Percentiles rank a stretch among this genome's conserved stretches.
phyloP scores from a whole-genome alignment of 2,797 vertebrate species.

The Calcarius lapponicus region DNA sequence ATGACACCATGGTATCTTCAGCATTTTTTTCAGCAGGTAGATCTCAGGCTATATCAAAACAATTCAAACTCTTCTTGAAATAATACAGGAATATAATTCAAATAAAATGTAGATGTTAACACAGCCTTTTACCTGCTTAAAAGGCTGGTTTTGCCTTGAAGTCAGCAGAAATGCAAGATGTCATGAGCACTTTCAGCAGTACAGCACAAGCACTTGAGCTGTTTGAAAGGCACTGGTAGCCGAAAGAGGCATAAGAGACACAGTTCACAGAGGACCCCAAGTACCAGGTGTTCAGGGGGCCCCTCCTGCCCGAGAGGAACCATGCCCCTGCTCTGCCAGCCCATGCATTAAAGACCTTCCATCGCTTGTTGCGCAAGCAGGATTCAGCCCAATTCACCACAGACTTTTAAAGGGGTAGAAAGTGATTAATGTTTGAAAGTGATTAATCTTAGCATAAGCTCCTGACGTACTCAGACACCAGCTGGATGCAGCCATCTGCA shows the following conservation, averaged over 20 bases:
- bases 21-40: not conserved
- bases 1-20: not conserved
- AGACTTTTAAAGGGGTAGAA: not conserved
- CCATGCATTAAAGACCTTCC: not conserved
- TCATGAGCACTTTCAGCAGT: not conserved
- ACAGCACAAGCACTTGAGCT: not conserved
- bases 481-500: not conserved
- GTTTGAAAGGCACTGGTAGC: not conserved
- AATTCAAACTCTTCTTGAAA: not conserved
- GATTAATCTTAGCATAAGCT: not conserved
- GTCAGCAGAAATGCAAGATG: not conserved
- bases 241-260: not conserved
- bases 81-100: not conserved
- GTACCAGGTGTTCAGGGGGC: not conserved
- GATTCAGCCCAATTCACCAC: not conserved
- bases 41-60: not conserved
- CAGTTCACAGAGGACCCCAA: not conserved
- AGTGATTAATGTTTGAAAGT: not conserved
- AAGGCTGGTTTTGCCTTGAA: not conserved
- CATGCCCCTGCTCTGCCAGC: not conserved
- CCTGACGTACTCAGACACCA: not conserved
- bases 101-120: not conserved
- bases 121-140: not conserved
- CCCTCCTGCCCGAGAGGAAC: not conserved
- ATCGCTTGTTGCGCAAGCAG: not conserved